These are phyloP conservation scores for Drosophila paranaensis DNA, from an alignment of 2,888 invertebrate species.

Conservation along the genomic window DNA sequence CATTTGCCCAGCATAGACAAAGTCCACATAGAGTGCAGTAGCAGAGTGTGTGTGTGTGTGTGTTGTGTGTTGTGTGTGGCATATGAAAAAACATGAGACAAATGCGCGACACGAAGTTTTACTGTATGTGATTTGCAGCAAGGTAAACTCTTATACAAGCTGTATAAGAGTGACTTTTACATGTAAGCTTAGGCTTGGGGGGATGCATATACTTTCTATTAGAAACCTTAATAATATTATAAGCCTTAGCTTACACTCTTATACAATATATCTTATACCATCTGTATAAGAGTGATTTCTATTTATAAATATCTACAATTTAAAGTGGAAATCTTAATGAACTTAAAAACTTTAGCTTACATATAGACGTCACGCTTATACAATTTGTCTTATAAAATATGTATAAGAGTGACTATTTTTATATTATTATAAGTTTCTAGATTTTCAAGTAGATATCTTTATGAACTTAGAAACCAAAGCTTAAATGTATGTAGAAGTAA, in stretches of 20 bases:
- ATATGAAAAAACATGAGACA: conserved; percentile 8
- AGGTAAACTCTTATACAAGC: neutral
- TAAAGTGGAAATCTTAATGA: too few species aligned
- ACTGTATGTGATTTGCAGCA: neutral
- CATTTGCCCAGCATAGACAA: conserved; percentile 51
- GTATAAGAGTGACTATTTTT: neutral
- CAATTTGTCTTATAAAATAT: too few species aligned
- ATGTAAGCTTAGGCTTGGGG: neutral
- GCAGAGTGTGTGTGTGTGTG: neutral
- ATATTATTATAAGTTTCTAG: neutral
- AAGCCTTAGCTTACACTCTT: neutral
- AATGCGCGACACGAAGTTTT: conserved; percentile 10
- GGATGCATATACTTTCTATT: too few species aligned
- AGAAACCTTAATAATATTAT: too few species aligned
- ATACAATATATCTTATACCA: neutral
- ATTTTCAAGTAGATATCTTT: too few species aligned
- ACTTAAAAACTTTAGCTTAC: neutral
- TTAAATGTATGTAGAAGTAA: too few species aligned
- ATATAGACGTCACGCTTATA: neutral
- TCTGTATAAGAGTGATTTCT: neutral
- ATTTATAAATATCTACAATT: neutral
- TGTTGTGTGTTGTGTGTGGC: neutral
- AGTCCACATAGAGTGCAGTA: conserved; percentile 15
- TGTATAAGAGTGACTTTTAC: conserved; percentile 1
- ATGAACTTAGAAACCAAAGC: too few species aligned